These are phyloP conservation scores for Andricus curvator DNA, from an alignment of 2,888 invertebrate species.

Conservation along the genomic window DNA sequence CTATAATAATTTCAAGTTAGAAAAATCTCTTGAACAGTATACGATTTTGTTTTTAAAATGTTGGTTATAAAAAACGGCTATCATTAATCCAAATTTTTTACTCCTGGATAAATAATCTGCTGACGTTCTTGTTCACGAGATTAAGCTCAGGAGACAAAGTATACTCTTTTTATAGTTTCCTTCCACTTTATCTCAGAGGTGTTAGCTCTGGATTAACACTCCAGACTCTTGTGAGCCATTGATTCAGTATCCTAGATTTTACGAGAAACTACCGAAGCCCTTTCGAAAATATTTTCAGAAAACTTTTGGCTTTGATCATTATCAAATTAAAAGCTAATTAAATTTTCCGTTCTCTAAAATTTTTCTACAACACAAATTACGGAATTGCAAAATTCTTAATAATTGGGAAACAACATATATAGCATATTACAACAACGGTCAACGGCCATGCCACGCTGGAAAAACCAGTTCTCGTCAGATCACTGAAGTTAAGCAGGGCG, in stretches of 20 bases:
- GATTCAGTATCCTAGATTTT: neutral
- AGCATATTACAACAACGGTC: neutral
- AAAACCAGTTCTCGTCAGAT: too few species aligned
- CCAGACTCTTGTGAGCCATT: neutral
- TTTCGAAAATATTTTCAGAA: neutral
- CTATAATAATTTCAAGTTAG: too few species aligned
- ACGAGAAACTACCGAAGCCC: too few species aligned
- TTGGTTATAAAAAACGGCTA: neutral
- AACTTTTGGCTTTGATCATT: neutral
- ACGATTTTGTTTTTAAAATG: neutral
- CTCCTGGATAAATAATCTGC: neutral
- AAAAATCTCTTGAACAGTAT: neutral
- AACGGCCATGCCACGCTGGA: too few species aligned
- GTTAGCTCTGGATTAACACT: neutral
- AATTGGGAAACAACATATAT: neutral
- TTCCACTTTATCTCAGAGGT: neutral
- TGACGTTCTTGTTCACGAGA: neutral
- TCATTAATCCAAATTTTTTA: neutral
- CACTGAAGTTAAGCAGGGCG: too few species aligned
- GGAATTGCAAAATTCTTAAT: neutral
- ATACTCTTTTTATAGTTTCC: conserved; percentile 10
- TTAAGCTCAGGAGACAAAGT: neutral
- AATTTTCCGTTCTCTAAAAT: neutral
- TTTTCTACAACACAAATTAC: neutral
- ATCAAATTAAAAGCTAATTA: neutral